Base-by-base conservation (phyloP, 2,888 invertebrate genomes). In the Cyrtodaria siliqua region DNA sequence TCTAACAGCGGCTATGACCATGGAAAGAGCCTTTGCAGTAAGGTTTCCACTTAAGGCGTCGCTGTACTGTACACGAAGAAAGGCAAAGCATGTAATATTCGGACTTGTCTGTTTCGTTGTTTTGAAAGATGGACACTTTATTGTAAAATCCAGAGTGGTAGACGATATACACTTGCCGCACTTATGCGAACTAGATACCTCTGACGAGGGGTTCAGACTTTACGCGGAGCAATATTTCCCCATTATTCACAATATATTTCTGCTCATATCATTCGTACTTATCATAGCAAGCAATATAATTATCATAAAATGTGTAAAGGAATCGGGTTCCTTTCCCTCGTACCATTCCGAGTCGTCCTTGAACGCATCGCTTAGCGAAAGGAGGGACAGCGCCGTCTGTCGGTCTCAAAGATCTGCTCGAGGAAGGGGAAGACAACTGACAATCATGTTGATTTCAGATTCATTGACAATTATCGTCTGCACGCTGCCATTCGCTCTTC, bases 1-100 rank as follows among this genome's bases (percentile, higher is more conserved):
- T 24, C 72, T 87, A 23, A 88, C 88, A 0, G 85, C 83, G 2
- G 88, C 85, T 29, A 89, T 88, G 89, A 89, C 88, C n/a, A 70
- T 86, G 6, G 89, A 88, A 49, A 77, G 88, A 8, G 83, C 85
- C 2, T 60, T 87, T 12, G 88, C 89, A 2, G 80, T 89, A 4
- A 79, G 73, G 29, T 86, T 86, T 60, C 88, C 89, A 8, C 63
- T 89, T 23, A 84, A 86, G 50, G 83, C 88, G 0, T 53, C 75
- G 16, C 67, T 52, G 0, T 75, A 82, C 60, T 88, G 89, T 57
- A 88, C 87, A 0, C 73, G 72, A 2, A 70, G 78, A 40, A 73
- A 85, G 38, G 88, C 86, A 24, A 86, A 84, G 69, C 73, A 76
- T 12, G 84, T 82, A 2, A 80, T 80, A 0, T 18, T 68, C 12